Percentiles rank a stretch among this genome's conserved stretches.
Conservation (phyloP, 2,113 vertebrate species). For the Chaetodon trifascialis region DNA sequence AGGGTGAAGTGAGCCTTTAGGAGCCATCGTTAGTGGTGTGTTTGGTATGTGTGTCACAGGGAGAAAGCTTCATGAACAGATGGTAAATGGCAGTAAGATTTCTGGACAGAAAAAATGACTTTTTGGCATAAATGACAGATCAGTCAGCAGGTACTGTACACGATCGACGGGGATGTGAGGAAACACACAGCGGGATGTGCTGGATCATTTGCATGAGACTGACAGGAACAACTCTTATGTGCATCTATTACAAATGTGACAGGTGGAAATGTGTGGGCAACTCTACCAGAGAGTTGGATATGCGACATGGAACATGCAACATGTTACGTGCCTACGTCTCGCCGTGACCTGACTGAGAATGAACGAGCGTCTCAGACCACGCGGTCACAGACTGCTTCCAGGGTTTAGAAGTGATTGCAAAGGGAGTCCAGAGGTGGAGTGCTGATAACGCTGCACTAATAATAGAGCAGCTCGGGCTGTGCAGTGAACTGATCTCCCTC, state of each 20-base stretch:
- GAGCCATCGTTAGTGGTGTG: slow-evolving; percentile 11
- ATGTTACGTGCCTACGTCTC: slow-evolving; percentile 38
- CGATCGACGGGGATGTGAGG: slow-evolving; percentile 5
- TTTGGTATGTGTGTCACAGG: slow-evolving; percentile 27
- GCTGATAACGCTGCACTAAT: slow-evolving; percentile 54
- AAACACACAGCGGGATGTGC: slow-evolving; percentile 18
- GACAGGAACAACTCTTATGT: slow-evolving; percentile 21
- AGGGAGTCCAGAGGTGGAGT: slow-evolving; percentile 40
- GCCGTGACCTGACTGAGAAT: slow-evolving; percentile 18
- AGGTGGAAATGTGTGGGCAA: slow-evolving; percentile 62
- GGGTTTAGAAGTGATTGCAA: slow-evolving; percentile 24
- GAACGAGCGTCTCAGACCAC: slow-evolving; percentile 2
- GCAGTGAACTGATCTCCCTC: slow-evolving; percentile 35
- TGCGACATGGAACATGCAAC: slow-evolving; percentile 12
- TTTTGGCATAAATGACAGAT: slow-evolving; percentile 34
- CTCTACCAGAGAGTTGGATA: slow-evolving; percentile 81
- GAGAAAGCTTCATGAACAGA: slow-evolving; percentile 45
- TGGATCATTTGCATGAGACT: not conserved
- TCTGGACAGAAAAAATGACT: not conserved
- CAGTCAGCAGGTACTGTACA: slow-evolving; percentile 37
- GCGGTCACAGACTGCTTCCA: slow-evolving; percentile 13
- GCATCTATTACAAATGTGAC: slow-evolving; percentile 42
- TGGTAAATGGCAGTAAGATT: slow-evolving; percentile 16
- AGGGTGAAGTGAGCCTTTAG: slow-evolving; percentile 9
- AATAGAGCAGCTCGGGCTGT: slow-evolving; percentile 59